Evolutionary conservation across 2,888 invertebrate species (phyloP).

Genomic region (Mythimna loreyi): DNA sequence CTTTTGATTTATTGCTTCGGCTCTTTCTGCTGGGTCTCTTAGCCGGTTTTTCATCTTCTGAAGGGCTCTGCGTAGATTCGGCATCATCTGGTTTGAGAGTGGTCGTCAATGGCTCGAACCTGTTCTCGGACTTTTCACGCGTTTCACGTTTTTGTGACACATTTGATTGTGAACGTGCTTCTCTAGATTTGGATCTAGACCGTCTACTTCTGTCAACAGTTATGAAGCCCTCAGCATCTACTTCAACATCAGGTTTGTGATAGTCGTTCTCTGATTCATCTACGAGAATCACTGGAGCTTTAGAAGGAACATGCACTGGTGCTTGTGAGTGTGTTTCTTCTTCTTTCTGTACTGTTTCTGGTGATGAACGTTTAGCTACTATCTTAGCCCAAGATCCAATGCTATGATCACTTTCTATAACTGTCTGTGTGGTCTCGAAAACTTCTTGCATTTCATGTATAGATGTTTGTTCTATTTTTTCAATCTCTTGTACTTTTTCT

Average conservation of each 20-base stretch:
- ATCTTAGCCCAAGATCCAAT: slow-evolving; percentile 85
- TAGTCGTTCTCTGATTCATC: slow-evolving; percentile 77
- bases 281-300: slow-evolving; percentile 81
- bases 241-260: slow-evolving; percentile 73
- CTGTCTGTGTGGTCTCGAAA: slow-evolving; percentile 32
- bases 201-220: slow-evolving; percentile 86
- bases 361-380: slow-evolving; percentile 80
- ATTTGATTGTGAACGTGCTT: slow-evolving; percentile 78
- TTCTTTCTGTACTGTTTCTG: slow-evolving; percentile 74
- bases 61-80: slow-evolving; percentile 65
- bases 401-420: slow-evolving; percentile 55
- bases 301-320: slow-evolving; percentile 56
- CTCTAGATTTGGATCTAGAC: slow-evolving; percentile 90
- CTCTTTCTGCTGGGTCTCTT: slow-evolving; percentile 75
- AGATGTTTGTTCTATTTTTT: slow-evolving; percentile 16
- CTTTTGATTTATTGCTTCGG: slow-evolving; percentile 83
- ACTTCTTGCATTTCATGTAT: slow-evolving; percentile 31
- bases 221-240: slow-evolving; percentile 87
- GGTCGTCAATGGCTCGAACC: slow-evolving; percentile 79
- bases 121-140: slow-evolving; percentile 81
- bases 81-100: slow-evolving; percentile 73
- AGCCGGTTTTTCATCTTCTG: slow-evolving; percentile 69
- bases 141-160: slow-evolving; percentile 64
- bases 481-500: slow-evolving; percentile 35
- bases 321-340: slow-evolving; percentile 60